Base-by-base conservation (phyloP, 2,888 invertebrate species). In the Leptarthrus brevirostris region DNA sequence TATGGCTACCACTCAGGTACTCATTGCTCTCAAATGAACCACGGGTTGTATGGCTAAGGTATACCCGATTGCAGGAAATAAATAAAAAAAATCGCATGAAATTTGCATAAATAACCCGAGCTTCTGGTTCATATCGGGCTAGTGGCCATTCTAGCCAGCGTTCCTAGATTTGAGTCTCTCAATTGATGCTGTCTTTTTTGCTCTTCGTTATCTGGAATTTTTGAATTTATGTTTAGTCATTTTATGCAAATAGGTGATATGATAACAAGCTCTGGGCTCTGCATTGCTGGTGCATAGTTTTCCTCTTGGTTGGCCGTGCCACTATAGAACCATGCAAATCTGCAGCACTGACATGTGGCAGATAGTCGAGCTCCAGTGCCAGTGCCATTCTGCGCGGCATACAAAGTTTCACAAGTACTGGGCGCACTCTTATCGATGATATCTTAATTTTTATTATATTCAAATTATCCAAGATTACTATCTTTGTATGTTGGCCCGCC, bases 391-490 rank as follows among this genome's bases (percentile, higher is more conserved):
- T 16, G 20, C n/a, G 18, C n/a, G n/a, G n/a, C 49, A 16, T 49
- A 16, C 18, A 5, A 18, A 18, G 36, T 34, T 58, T 36, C 58
- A 36, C 10, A 10, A 58, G 18, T 34, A 16, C 58, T 5, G 36
- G 6, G 34, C 36, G n/a, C 14, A 36, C n/a, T n/a, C 40, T 34
- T 58, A 58, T 58, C 36, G 16, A 18, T 14, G 56, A 58, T 18
- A 58, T 58, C 58, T 58, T 58, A 58, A 58, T 58, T 58, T 58
- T 58, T 58, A 58, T 36, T 58, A 58, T 58, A 36, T 58, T 58
- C 58, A 58, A 58, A 58, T 58, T 58, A 58, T 10, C 20, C 58
- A 36, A 34, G 58, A 36, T 34, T 36, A 18, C 2, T 58, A 36
- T 58, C 49, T 14, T 20, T 36, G 18, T 34, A 18, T 58, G 36